Percentiles rank a stretch among this genome's conserved stretches.
These are phyloP conservation scores for Pollenia amentaria DNA, from an alignment of 2,888 invertebrate species.

Conservation along the genomic window DNA sequence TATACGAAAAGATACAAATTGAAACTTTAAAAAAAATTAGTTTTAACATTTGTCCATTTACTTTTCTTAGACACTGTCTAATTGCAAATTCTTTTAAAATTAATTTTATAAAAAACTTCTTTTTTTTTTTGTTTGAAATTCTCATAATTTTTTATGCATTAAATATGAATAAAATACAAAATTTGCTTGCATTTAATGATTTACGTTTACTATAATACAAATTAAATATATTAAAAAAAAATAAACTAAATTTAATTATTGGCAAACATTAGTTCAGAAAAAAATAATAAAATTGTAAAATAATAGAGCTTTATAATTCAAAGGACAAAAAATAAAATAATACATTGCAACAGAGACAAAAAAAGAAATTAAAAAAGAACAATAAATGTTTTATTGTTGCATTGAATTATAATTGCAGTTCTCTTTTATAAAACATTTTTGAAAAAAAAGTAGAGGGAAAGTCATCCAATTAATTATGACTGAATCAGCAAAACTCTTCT, in stretches of 20 bases:
- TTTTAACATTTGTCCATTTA: not conserved
- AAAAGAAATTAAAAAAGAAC: constrained; percentile 35
- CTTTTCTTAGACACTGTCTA: constrained; percentile 3
- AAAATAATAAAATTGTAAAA: constrained; percentile 66
- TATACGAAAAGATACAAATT: too few relatives aligned
- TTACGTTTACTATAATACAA: constrained; percentile 70
- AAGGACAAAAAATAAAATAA: constrained; percentile 26
- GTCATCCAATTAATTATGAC: constrained; percentile 7
- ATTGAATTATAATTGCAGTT: not conserved
- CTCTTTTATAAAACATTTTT: not conserved
- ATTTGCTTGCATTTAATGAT: constrained; percentile 43
- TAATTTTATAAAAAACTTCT: constrained; percentile 26
- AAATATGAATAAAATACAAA: constrained; percentile 21
- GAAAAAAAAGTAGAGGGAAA: not conserved
- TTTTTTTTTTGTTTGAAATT: constrained; percentile 9
- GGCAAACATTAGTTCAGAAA: constrained; percentile 60
- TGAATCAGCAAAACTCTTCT: constrained; percentile 19
- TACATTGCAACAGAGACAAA: constrained; percentile 54
- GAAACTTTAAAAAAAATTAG: not conserved
- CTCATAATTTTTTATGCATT: not conserved
- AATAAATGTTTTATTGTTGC: constrained; percentile 8
- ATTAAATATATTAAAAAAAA: constrained; percentile 41
- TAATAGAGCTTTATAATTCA: constrained; percentile 22
- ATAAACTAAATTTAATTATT: constrained; percentile 57
- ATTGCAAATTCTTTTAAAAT: not conserved